These are phyloP conservation scores for Scopus umbretta DNA, from an alignment of 2,113 vertebrate species.

Conservation along the genomic window DNA sequence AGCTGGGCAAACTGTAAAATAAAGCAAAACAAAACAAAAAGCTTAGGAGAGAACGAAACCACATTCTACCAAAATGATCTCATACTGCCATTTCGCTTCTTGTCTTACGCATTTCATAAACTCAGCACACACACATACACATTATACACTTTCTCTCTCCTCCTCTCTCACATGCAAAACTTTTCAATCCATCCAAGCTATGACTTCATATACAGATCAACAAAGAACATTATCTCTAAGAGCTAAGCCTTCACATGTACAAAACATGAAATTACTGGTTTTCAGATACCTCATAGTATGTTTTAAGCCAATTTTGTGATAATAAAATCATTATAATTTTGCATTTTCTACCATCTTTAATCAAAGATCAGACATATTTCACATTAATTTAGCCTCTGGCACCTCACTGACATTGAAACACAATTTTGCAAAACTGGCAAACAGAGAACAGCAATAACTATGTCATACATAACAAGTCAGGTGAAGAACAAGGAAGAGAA, in stretches of 20 bases:
- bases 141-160: no score
- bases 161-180: not conserved
- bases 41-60: not conserved
- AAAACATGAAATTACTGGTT: not conserved
- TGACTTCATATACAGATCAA: not conserved
- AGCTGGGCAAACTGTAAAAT: conserved; percentile 92
- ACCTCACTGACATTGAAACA: not conserved
- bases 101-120: not conserved
- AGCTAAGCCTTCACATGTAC: not conserved
- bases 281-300: not conserved
- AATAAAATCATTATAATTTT: not conserved
- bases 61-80: not conserved
- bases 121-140: not conserved
- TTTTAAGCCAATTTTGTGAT: not conserved
- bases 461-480: not conserved
- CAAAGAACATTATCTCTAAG: not conserved
- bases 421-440: not conserved
- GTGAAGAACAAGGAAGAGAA: not conserved
- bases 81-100: not conserved
- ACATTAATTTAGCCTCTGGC: not conserved
- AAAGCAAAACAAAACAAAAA: conserved; percentile 32
- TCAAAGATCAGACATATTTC: not conserved
- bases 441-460: not conserved
- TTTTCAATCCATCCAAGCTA: not conserved
- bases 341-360: not conserved